Conservation (phyloP, 2,797 vertebrate genomes). For the Acanthornis magna region DNA sequence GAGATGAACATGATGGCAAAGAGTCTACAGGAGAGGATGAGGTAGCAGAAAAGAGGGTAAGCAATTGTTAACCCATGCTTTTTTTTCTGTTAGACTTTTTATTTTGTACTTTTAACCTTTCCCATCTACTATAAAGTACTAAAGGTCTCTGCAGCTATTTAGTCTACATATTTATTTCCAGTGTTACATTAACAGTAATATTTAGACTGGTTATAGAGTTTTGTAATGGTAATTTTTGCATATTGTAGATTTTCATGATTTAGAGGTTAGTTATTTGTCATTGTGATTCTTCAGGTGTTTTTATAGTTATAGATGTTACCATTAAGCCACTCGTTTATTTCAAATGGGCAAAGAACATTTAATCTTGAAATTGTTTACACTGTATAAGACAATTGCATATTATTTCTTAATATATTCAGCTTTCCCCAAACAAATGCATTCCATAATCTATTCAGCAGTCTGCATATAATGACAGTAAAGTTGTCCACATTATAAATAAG, state of each 20-base stretch:
- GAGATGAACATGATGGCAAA: conserved; percentile 83
- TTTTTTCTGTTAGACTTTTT: conserved; percentile 57
- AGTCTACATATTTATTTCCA: neutral
- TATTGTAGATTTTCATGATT: neutral
- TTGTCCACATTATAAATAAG: conserved; percentile 65
- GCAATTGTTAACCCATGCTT: conserved; percentile 71
- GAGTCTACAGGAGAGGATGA: conserved; percentile 82
- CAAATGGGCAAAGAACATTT: neutral
- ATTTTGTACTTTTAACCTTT: conserved; percentile 10
- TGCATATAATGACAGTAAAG: conserved; percentile 34
- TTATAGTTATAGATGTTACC: neutral
- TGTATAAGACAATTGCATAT: neutral
- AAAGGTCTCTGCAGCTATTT: conserved; percentile 11
- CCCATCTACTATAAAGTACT: neutral
- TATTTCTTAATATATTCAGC: neutral
- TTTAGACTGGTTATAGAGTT: neutral
- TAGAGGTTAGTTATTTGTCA: neutral
- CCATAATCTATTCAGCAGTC: conserved; percentile 16
- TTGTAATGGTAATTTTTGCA: neutral
- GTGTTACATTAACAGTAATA: neutral
- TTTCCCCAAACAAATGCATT: conserved; percentile 19
- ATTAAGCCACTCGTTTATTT: neutral
- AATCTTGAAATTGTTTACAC: neutral
- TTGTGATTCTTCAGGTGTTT: neutral
- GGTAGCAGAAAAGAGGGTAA: conserved; percentile 91